Conservation (phyloP, 1,140 invertebrate genomes). For the Drosophila murphyi region DNA sequence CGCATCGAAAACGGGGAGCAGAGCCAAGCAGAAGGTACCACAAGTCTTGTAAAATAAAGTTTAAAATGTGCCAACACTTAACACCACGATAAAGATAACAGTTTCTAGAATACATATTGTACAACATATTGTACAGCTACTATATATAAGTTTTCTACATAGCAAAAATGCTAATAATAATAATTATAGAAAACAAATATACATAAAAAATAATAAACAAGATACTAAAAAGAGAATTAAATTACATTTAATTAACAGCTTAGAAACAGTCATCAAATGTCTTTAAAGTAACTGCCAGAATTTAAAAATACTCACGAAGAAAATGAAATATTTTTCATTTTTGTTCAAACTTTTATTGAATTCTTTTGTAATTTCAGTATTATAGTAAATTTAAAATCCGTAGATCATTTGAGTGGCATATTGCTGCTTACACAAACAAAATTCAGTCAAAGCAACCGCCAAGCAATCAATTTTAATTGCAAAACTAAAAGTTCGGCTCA, state of each 20-base stretch:
- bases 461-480: constrained; percentile 64
- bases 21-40: not conserved
- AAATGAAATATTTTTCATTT: too few relatives aligned
- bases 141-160: not conserved
- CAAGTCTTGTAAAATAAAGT: constrained; percentile 42
- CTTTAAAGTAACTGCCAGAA: too few relatives aligned
- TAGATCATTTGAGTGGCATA: not conserved
- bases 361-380: too few relatives aligned
- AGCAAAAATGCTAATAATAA: not conserved
- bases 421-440: not conserved
- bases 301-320: too few relatives aligned
- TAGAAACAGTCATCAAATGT: too few relatives aligned
- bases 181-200: too few relatives aligned
- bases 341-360: too few relatives aligned
- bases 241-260: too few relatives aligned
- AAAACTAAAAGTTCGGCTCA: constrained; percentile 48
- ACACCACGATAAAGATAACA: constrained; percentile 70
- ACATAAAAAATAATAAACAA: too few relatives aligned
- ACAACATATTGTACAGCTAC: not conserved
- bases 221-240: too few relatives aligned
- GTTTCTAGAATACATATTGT: constrained; percentile 13
- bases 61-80: constrained; percentile 78
- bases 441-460: constrained; percentile 16
- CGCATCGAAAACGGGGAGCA: constrained; percentile 9
- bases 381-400: too few relatives aligned